These are phyloP conservation scores for Alentia gelatinosa DNA, from an alignment of 2,888 invertebrate species.

Conservation along the genomic window DNA sequence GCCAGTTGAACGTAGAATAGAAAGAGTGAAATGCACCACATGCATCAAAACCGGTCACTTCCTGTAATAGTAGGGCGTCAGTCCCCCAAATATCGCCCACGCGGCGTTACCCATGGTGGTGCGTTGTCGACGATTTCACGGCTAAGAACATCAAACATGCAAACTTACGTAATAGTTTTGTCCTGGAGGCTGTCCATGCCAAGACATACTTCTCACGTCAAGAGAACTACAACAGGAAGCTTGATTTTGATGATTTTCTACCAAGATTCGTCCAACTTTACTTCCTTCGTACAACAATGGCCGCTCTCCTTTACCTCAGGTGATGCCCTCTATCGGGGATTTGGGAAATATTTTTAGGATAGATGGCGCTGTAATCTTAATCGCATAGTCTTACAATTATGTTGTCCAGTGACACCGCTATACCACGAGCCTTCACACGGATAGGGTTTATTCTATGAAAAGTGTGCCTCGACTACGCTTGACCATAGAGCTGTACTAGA, in stretches of 20 bases:
- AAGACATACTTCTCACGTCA: background rate
- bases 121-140: background rate
- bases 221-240: background rate
- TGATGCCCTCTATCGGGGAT: background rate
- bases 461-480: too few species aligned
- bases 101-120: background rate
- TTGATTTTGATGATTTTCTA: background rate
- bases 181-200: constrained; percentile 38
- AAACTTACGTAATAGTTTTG: constrained; percentile 34
- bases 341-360: background rate
- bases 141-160: background rate
- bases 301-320: background rate
- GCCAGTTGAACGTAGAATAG: too few species aligned
- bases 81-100: background rate
- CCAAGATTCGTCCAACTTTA: background rate
- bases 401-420: too few species aligned
- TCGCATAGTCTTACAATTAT: too few species aligned
- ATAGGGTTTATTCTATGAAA: too few species aligned
- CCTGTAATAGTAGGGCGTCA: too few species aligned
- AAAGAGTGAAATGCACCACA: too few species aligned
- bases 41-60: too few species aligned
- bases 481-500: too few species aligned
- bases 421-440: too few species aligned
- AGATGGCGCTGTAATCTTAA: background rate
- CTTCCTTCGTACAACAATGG: constrained; percentile 36